Conservation (phyloP, 2,113 vertebrate species). For the Nothoprocta pentlandii region DNA sequence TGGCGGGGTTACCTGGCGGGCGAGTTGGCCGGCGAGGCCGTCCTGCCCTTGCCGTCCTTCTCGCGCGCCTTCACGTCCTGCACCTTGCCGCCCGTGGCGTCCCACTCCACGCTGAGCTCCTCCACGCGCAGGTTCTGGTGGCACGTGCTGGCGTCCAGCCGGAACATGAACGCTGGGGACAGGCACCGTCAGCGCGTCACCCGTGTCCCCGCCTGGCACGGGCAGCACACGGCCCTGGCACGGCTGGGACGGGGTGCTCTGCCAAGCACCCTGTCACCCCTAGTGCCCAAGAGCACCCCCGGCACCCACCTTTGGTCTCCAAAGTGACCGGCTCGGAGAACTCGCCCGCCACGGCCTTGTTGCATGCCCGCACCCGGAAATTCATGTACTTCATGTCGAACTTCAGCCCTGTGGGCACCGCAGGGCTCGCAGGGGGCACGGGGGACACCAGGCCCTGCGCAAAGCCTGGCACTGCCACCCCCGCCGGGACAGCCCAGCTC, state of each 20-base stretch:
- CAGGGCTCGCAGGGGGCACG: fast-evolving
- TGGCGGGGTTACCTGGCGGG: conserved; percentile 85
- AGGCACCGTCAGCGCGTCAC: neutral
- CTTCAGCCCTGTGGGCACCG: conserved; percentile 76
- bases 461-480: neutral
- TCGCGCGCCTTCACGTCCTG: conserved; percentile 88
- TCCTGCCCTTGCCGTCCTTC: conserved; percentile 90
- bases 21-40: conserved; percentile 91
- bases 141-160: conserved; percentile 87
- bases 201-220: fast-evolving
- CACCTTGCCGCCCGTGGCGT: conserved; percentile 91
- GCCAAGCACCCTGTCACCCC: neutral
- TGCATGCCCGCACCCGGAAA: conserved; percentile 92
- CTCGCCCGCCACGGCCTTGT: conserved; percentile 95
- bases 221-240: neutral
- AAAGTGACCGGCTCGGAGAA: conserved; percentile 92
- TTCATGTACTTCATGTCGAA: conserved; percentile 96
- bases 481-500: neutral
- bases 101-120: conserved; percentile 93
- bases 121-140: conserved; percentile 97
- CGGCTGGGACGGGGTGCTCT: fast-evolving
- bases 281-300: fast-evolving
- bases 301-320: conserved; percentile 88
- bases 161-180: conserved; percentile 87
- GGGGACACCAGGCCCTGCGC: fast-evolving